These are phyloP conservation scores for Drosophila meridionalis DNA, from an alignment of 2,888 invertebrate species.

Conservation along the genomic window DNA sequence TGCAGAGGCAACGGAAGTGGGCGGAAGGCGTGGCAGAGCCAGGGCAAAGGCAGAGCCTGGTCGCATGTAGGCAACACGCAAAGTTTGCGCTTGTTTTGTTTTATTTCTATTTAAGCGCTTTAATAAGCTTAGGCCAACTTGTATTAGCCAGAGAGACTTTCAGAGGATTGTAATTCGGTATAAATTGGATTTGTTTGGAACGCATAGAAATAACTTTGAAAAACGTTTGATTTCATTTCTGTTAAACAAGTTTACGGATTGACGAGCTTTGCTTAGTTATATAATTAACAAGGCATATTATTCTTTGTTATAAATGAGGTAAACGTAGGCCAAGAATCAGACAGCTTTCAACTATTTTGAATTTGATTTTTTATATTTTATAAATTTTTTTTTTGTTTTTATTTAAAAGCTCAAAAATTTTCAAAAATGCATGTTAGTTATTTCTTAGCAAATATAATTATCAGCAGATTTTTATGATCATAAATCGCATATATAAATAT, in stretches of 20 bases:
- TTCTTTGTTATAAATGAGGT: background rate
- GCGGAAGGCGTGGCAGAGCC: background rate
- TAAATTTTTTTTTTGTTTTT: no score
- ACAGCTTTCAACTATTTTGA: no score
- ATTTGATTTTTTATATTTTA: no score
- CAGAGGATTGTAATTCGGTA: background rate
- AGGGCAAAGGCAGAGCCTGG: background rate
- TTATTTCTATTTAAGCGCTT: slow-evolving; percentile 24
- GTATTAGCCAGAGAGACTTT: slow-evolving; percentile 5
- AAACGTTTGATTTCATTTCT: background rate
- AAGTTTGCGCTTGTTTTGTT: slow-evolving; percentile 21
- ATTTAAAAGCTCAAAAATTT: no score
- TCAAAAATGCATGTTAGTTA: no score
- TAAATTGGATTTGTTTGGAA: background rate
- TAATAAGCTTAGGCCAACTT: slow-evolving; percentile 14
- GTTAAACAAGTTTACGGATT: background rate
- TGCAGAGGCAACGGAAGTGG: background rate
- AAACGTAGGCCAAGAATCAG: no score
- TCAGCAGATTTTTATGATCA: no score
- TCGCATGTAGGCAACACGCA: slow-evolving; percentile 15
- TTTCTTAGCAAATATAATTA: no score
- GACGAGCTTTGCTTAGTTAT: background rate
- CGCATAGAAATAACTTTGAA: background rate
- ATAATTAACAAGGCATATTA: background rate
- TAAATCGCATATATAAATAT: background rate